Conservation (phyloP, 2,888 invertebrate genomes). For the Dasypolia templi region DNA sequence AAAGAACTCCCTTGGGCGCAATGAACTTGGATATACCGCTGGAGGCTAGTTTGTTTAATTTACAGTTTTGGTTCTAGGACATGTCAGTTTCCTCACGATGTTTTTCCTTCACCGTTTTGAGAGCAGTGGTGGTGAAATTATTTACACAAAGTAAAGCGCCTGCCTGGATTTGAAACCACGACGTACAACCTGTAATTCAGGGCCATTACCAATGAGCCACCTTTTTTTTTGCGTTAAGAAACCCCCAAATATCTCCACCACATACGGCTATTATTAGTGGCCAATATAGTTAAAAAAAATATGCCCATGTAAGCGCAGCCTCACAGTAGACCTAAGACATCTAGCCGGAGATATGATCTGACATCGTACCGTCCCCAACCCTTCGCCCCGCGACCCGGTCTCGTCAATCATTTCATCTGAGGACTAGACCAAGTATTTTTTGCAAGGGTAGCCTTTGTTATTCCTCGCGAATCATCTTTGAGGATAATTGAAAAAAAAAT, state of each 20-base stretch:
- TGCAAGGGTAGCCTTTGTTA: conserved; percentile 72
- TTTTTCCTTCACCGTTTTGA: no score
- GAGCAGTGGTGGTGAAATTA: no score
- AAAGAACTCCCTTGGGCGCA: conserved; percentile 5
- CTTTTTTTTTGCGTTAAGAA: no score
- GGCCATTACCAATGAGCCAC: no score
- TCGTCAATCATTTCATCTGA: conserved; percentile 83
- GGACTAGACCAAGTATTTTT: conserved; percentile 69
- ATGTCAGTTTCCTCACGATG: no score
- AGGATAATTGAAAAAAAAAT: conserved; percentile 25
- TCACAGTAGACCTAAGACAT: conserved; percentile 34
- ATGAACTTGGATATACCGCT: conserved; percentile 13
- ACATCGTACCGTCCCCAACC: conserved; percentile 40
- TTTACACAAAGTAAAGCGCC: no score
- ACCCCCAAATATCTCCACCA: not conserved
- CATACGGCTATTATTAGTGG: not conserved
- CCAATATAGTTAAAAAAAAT: not conserved
- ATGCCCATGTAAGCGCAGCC: not conserved
- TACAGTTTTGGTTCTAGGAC: no score
- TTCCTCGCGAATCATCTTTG: conserved; percentile 63
- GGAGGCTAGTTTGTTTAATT: conserved; percentile 28
- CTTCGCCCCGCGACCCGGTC: conserved; percentile 41
- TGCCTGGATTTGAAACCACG: no score
- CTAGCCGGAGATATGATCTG: conserved; percentile 63
- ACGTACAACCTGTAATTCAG: no score